Base-by-base conservation (phyloP, 2,113 vertebrate species). In the Oreochromis niloticus region DNA sequence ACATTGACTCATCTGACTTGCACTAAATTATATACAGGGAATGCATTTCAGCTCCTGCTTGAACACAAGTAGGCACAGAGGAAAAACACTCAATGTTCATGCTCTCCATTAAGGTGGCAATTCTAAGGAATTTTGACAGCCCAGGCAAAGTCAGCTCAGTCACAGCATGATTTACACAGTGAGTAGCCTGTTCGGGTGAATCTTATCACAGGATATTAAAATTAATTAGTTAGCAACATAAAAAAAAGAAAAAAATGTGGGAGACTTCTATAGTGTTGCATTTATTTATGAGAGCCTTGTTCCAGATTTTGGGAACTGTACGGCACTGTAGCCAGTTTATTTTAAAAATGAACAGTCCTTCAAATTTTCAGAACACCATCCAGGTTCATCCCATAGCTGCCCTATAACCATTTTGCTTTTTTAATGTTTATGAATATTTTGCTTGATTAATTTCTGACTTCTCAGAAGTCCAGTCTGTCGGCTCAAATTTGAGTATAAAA, bases 121-220 rank as follows among this genome's bases (percentile, higher is more conserved):
- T 50, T 54, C 32, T 83, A 80, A 91, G 52, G 9, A 22, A 71
- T 80, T 87, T 78, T 88, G 85, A 85, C 83, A 90, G 80, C 83
- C 30, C 43, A 84, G 34, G 57, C 57, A 75, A 68, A 84, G 80
- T 83, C 75, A 87, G 78, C 63, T 85, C 56, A 71, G 80, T 85
- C 63, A 68, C 41, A 54, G 43, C 43, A 63, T 41, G 50, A 61
- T 85, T 82, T 91, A 80, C 75, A 52, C 61, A 68, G 41, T 61
- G 43, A 82, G 48, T 55, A 83, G 50, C 22, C 27, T 83, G 63
- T 87, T 52, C 17, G 59, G 52, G 63, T 48, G 6, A 81, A 86
- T 87, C 50, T 83, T 85, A 87, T 61, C 22, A 78, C 14, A 71
- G 41, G n/a, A 84, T 90, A 92, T 91, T 61, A 88, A 85, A 56